Base-by-base conservation (phyloP, 2,888 invertebrate species). In the Miltochrista miniata region DNA sequence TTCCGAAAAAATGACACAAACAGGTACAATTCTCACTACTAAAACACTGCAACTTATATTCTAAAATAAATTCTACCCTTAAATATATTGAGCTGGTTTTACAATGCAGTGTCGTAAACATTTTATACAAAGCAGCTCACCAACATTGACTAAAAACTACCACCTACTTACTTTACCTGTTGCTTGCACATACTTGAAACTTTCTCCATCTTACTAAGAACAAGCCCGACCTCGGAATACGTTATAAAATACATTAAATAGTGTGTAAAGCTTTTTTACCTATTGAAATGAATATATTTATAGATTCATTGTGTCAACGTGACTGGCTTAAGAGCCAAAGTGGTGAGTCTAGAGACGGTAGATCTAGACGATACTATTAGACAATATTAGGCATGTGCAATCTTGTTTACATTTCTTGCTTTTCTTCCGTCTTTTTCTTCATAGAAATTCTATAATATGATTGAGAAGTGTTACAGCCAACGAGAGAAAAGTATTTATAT, bases 1-100 rank as follows among this genome's bases (percentile, higher is more conserved):
- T 45, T 96, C 96, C 37, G 97, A 97, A 81, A 97, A 97, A 83
- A 97, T 96, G 94, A 97, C 97, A 4, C 97, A 97, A 88, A 96
- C 97, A 62, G 94, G 94, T 93, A 87, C 79, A 31, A 10, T n/a
- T 1, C 7, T 31, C 15, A 31, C 24, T 9, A 34, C 11, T 41
- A 18, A 42, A 33, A 33, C 4, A 46, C 7, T 33, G n/a, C 8
- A 31, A 24, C 14, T 13, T 1, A 10, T 13, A 15, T 18, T 45
- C 4, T 1, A 31, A 41, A 41, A 30, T 48, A n/a, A 30, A 36
- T 48, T 29, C 11, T 14, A 31, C 10, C 8, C n/a, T 7, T 8
- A 40, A 3, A 34, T 11, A 1, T 31, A 33, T 2, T 38, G 31
- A 33, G 8, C 7, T 1, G 7, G 38, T 24, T 31, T 18, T 38